Conservation (phyloP, 2,888 invertebrate species). For the Sussaba pulchella region DNA sequence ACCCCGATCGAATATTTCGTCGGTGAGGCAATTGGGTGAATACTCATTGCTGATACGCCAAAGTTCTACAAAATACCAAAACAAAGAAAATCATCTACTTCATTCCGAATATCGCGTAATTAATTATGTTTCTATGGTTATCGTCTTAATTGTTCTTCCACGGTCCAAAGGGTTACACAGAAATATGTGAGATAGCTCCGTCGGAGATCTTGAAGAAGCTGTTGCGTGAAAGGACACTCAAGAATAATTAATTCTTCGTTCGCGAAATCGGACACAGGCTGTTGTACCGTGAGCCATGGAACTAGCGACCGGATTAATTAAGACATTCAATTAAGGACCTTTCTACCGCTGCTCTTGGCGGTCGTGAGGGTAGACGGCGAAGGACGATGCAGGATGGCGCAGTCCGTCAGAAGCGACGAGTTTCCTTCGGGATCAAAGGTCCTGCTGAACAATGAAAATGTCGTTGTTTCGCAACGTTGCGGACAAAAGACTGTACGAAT, state of each 20-base stretch:
- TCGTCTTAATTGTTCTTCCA: constrained; percentile 50
- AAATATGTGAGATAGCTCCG: background rate
- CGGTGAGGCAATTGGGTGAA: background rate
- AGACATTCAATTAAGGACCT: constrained; percentile 69
- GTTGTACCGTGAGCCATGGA: constrained; percentile 33
- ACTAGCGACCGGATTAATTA: constrained; percentile 71
- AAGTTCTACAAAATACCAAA: no score
- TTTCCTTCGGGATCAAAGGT: constrained; percentile 62
- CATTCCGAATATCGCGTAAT: no score
- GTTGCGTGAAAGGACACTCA: constrained; percentile 48
- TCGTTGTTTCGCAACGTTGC: constrained; percentile 70
- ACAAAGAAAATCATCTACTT: no score
- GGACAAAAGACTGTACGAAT: constrained; percentile 68
- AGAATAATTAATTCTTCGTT: constrained; percentile 67
- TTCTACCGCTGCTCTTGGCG: constrained; percentile 22
- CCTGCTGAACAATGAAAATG: constrained; percentile 69
- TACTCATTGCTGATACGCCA: no score
- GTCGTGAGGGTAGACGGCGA: constrained; percentile 33
- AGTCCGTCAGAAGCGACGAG: constrained; percentile 57
- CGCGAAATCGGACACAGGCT: constrained; percentile 56
- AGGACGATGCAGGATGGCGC: constrained; percentile 51
- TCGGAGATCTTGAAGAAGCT: constrained; percentile 10
- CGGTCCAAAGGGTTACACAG: constrained; percentile 14
- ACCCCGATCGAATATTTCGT: background rate
- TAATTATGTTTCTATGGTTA: constrained; percentile 47